phyloP scores from a whole-genome alignment of 2,113 vertebrate species.

The Urocitellus parryii region DNA sequence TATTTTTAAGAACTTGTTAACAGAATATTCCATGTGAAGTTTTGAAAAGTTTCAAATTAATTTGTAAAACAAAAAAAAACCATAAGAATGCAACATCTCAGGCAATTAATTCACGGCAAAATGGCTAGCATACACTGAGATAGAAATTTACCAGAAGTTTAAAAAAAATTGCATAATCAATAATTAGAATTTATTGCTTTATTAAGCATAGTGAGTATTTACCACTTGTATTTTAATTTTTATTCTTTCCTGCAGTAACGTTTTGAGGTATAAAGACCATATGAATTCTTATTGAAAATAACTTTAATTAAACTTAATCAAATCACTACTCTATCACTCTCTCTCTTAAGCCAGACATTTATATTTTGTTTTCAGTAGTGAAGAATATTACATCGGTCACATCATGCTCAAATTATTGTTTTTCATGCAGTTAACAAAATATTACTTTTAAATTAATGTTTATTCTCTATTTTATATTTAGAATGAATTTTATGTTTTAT shows the following conservation, averaged over 20 bases:
- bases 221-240: background rate
- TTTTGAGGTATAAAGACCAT: background rate
- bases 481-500: background rate
- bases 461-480: background rate
- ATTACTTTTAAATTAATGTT: background rate
- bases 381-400: background rate
- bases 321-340: background rate
- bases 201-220: background rate
- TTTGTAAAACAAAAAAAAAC: background rate
- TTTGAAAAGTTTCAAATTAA: background rate
- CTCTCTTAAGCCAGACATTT: background rate
- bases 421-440: background rate
- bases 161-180: background rate
- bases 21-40: background rate
- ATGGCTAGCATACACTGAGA: background rate
- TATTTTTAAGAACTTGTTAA: background rate
- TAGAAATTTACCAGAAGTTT: background rate
- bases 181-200: background rate
- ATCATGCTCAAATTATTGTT: background rate
- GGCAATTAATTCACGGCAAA: constrained; percentile 37
- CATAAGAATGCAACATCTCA: background rate
- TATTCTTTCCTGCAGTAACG: background rate
- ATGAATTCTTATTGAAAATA: background rate
- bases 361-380: background rate
- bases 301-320: constrained; percentile 2